Conservation (phyloP, 2,888 invertebrate species). For the Iselma pallidipennis region DNA sequence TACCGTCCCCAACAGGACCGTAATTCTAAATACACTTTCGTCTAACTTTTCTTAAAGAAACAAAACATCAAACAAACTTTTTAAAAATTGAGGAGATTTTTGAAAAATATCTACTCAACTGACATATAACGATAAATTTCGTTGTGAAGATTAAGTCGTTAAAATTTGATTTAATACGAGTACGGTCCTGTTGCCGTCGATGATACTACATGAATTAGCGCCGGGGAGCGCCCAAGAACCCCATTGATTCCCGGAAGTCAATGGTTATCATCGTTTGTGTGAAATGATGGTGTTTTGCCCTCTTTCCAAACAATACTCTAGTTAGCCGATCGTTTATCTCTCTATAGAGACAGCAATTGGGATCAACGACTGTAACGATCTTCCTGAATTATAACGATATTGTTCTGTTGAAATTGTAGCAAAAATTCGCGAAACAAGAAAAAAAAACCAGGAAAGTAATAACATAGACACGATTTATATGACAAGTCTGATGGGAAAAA, state of each 20-base stretch:
- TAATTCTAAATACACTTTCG: constrained; percentile 7
- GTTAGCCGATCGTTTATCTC: constrained; percentile 45
- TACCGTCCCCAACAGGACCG: constrained; percentile 31
- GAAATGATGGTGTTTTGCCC: constrained; percentile 1
- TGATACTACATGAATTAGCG: constrained; percentile 32
- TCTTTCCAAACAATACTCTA: constrained; percentile 39
- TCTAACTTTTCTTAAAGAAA: neutral
- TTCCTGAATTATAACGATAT: constrained; percentile 2
- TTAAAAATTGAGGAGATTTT: too few relatives aligned
- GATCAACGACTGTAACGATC: constrained; percentile 14
- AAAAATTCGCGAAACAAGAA: neutral
- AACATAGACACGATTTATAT: neutral
- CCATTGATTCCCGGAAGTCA: constrained; percentile 33
- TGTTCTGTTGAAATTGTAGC: neutral
- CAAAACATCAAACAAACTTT: neutral
- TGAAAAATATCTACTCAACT: neutral
- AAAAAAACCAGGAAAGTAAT: neutral
- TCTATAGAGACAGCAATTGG: constrained; percentile 35
- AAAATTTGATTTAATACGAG: neutral
- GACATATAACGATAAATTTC: too few relatives aligned
- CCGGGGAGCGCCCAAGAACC: constrained; percentile 24
- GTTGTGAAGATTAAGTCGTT: neutral
- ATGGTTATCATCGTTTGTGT: constrained; percentile 15
- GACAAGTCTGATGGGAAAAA: neutral
- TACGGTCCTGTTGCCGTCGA: neutral